Percentiles rank a stretch among this genome's conserved stretches.
phyloP scores from a whole-genome alignment of 1,140 invertebrate species.

The Drosophila repleta region DNA sequence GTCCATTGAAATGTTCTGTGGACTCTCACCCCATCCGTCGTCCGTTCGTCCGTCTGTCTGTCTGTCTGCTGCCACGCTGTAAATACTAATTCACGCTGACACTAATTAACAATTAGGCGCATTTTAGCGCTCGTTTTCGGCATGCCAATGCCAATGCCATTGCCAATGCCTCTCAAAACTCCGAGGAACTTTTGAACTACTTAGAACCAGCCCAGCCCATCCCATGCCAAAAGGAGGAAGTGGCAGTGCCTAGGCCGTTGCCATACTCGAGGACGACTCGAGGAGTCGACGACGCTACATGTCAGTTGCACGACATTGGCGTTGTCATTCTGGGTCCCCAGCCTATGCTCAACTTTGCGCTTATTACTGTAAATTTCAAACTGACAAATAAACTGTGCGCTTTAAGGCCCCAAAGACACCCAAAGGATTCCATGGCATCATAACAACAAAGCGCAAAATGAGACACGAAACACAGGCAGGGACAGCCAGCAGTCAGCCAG shows the following conservation, averaged over 20 bases:
- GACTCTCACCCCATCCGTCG: not conserved
- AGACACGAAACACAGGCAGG: constrained; percentile 25
- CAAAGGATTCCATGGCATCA: constrained; percentile 68
- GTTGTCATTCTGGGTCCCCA: constrained; percentile 49
- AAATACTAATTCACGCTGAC: constrained; percentile 76
- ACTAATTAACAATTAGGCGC: constrained; percentile 83
- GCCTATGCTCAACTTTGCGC: constrained; percentile 70
- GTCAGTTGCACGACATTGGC: constrained; percentile 40
- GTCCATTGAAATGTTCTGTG: constrained; percentile 52
- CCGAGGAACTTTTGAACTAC: constrained; percentile 72
- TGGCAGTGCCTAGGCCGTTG: not conserved
- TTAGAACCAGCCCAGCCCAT: constrained; percentile 51
- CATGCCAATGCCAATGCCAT: constrained; percentile 39
- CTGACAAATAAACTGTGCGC: constrained; percentile 75
- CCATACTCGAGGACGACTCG: not conserved
- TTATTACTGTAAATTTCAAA: constrained; percentile 72
- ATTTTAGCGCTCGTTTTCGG: constrained; percentile 65
- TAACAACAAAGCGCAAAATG: constrained; percentile 53
- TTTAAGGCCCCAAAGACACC: constrained; percentile 60
- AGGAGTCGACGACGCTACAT: constrained; percentile 13
- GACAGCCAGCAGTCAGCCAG: too few species aligned
- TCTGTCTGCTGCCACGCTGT: constrained; percentile 34
- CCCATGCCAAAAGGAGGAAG: constrained; percentile 2
- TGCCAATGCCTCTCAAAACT: constrained; percentile 31
- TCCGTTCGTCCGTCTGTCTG: not conserved